phyloP scores from a whole-genome alignment of 2,797 vertebrate species.

The Sebastes oblongus region DNA sequence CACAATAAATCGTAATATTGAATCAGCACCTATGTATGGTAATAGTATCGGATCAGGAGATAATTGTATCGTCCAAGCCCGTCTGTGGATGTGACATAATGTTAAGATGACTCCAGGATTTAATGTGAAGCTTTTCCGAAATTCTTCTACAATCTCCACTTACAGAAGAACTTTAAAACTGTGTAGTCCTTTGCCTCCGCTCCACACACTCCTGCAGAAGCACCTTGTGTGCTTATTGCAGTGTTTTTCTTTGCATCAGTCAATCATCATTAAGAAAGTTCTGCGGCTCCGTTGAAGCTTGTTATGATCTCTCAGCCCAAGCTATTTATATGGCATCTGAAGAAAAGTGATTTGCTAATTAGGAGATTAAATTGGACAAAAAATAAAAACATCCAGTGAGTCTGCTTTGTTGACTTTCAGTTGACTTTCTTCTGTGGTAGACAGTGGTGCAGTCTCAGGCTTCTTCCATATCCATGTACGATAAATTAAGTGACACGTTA shows the following conservation, averaged over 20 bases:
- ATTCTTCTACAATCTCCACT: background rate
- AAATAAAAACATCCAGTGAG: background rate
- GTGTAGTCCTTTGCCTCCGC: background rate
- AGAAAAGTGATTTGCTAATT: conserved; percentile 1
- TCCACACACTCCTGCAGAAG: background rate
- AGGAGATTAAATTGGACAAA: background rate
- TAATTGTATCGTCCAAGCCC: background rate
- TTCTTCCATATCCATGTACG: background rate
- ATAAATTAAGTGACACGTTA: background rate
- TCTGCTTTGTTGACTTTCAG: background rate
- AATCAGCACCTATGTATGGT: too few species aligned
- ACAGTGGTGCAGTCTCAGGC: background rate
- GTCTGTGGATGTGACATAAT: background rate
- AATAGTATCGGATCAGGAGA: too few species aligned
- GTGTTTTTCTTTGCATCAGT: background rate
- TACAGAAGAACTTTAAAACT: background rate
- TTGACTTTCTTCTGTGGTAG: background rate
- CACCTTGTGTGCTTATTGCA: background rate
- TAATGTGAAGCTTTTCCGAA: background rate
- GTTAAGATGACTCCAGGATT: background rate
- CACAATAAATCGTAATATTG: too few species aligned
- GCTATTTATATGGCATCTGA: background rate
- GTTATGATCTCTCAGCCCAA: background rate
- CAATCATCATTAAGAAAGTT: background rate
- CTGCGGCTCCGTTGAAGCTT: background rate